Conservation (phyloP, 1,140 invertebrate genomes). For the Helicoverpa armigera region DNA sequence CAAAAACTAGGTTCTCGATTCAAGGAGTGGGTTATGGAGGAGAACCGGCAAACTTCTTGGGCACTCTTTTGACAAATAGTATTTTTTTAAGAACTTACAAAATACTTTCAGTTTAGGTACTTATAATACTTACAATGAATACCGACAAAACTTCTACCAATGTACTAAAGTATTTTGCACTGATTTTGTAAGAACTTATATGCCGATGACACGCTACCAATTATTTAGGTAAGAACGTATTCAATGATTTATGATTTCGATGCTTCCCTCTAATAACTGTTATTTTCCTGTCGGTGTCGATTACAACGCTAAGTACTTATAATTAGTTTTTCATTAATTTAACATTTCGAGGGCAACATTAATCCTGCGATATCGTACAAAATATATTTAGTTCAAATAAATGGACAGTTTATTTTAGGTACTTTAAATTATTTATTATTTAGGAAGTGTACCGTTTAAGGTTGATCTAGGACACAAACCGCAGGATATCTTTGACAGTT, state of each 20-base stretch:
- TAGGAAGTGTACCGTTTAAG: not conserved
- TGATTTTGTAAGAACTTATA: not conserved
- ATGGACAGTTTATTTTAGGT: not conserved
- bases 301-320: slow-evolving; percentile 10
- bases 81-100: no score
- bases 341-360: not conserved
- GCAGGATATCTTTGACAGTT: slow-evolving; percentile 19
- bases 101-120: no score
- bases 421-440: not conserved
- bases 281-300: slow-evolving; percentile 18
- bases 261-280: slow-evolving; percentile 8
- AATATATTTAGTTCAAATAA: slow-evolving; percentile 10
- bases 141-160: no score
- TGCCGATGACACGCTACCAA: not conserved
- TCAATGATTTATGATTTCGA: not conserved
- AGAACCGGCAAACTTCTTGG: no score
- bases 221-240: not conserved
- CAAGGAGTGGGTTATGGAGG: no score
- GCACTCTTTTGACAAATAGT: no score
- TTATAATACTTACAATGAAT: no score
- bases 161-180: no score
- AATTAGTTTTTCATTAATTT: slow-evolving; percentile 8
- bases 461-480: not conserved
- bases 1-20: no score
- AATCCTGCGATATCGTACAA: not conserved